These are phyloP conservation scores for Aeoliscus strigatus DNA, from an alignment of 2,797 vertebrate genomes.

Conservation along the genomic window DNA sequence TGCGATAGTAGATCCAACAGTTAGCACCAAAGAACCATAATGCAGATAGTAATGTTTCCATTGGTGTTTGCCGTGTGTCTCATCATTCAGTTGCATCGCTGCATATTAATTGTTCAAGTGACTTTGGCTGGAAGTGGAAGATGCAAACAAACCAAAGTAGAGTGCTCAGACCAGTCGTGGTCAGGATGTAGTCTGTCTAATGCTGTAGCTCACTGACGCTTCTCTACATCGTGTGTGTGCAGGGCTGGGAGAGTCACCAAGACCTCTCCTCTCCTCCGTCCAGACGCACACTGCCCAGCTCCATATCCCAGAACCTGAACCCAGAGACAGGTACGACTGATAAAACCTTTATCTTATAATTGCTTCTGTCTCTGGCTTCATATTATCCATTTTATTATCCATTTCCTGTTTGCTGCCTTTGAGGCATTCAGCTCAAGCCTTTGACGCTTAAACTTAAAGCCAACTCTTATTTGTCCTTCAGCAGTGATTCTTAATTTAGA, in stretches of 20 bases:
- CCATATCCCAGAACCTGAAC: constrained; percentile 47
- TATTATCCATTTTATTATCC: constrained; percentile 6
- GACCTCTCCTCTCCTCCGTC: constrained; percentile 79
- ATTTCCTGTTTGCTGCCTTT: constrained; percentile 13
- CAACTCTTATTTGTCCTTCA: constrained; percentile 5
- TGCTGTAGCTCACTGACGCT: no score
- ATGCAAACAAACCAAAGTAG: no score
- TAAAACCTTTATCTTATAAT: neutral
- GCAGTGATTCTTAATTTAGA: constrained; percentile 14
- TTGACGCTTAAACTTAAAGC: neutral
- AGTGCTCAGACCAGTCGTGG: no score
- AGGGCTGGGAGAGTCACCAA: constrained; percentile 92
- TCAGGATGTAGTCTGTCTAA: no score
- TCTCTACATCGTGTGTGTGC: constrained; percentile 43
- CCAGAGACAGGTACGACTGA: constrained; percentile 48
- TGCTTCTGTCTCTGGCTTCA: neutral
- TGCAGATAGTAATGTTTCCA: no score
- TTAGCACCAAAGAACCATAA: no score
- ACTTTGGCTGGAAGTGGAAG: no score
- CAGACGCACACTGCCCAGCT: constrained; percentile 65
- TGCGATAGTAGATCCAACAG: no score
- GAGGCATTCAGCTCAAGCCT: constrained; percentile 10
- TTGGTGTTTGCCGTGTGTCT: no score
- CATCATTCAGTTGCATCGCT: no score
- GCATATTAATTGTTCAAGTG: no score